Percentiles rank a stretch among this genome's conserved stretches.
These are phyloP conservation scores for Macrophya alboannulata DNA, from an alignment of 2,888 invertebrate genomes.

Conservation along the genomic window DNA sequence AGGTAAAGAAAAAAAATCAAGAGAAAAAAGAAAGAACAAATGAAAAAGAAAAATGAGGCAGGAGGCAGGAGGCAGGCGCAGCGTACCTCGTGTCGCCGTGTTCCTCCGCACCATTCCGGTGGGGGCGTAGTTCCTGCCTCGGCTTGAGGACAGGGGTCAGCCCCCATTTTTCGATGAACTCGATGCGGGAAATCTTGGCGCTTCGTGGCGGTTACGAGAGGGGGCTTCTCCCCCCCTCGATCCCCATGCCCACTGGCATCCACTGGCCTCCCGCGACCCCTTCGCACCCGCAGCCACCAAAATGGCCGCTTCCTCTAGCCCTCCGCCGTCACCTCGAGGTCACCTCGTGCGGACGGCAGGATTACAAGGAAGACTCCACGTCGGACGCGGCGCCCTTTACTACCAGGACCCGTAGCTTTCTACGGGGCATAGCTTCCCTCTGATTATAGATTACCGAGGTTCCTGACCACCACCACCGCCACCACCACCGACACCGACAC, in stretches of 20 bases:
- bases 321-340: conserved; percentile 59
- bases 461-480: conserved; percentile 51
- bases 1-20: not conserved
- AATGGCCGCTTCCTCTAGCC: conserved; percentile 73
- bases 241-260: conserved; percentile 81
- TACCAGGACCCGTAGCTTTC: conserved; percentile 53
- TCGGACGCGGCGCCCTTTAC: conserved; percentile 54
- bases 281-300: conserved; percentile 62
- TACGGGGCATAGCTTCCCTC: conserved; percentile 60
- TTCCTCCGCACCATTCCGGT: conserved; percentile 86
- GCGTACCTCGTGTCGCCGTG: conserved; percentile 87
- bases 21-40: not conserved
- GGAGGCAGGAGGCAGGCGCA: conserved; percentile 48
- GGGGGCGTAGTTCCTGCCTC: conserved; percentile 96
- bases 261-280: conserved; percentile 67
- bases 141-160: conserved; percentile 98
- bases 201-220: conserved; percentile 83
- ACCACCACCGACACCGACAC: conserved; percentile 35
- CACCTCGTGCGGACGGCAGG: conserved; percentile 50
- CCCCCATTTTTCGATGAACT: conserved; percentile 99
- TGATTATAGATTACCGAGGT: conserved; percentile 59
- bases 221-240: conserved; percentile 85
- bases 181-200: conserved; percentile 98
- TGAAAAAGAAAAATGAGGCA: not conserved
- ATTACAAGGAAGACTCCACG: conserved; percentile 62